Conservation (phyloP, 2,888 invertebrate genomes). For the Andrena minutula region DNA sequence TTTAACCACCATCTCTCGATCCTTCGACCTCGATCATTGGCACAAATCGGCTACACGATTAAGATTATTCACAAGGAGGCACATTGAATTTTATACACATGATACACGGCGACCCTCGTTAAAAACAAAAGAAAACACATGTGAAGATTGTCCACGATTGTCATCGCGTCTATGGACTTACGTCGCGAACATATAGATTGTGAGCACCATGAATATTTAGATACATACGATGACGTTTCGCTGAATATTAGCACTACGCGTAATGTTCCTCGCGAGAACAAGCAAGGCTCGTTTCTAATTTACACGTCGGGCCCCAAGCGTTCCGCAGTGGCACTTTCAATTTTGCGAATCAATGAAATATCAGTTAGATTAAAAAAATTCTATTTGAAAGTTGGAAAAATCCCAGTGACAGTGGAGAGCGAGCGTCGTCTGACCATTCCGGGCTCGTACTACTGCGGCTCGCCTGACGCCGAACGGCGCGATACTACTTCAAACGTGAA, state of each 20-base stretch:
- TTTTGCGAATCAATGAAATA: too few species aligned
- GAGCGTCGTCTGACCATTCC: not conserved
- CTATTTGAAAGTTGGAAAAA: not conserved
- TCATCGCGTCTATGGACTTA: slow-evolving; percentile 9
- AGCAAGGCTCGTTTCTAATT: slow-evolving; percentile 33
- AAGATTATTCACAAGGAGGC: slow-evolving; percentile 66
- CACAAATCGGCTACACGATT: slow-evolving; percentile 32
- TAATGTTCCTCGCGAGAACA: slow-evolving; percentile 15
- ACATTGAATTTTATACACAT: slow-evolving; percentile 55
- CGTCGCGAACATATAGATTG: slow-evolving; percentile 46
- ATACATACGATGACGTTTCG: slow-evolving; percentile 42
- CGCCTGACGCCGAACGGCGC: slow-evolving; percentile 30
- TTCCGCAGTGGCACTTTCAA: slow-evolving; percentile 20
- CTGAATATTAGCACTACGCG: slow-evolving; percentile 11
- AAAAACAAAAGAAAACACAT: slow-evolving; percentile 24
- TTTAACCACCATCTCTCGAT: slow-evolving; percentile 36
- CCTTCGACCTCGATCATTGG: slow-evolving; percentile 22
- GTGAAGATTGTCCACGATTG: slow-evolving; percentile 13
- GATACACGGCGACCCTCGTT: slow-evolving; percentile 44
- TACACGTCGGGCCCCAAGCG: slow-evolving; percentile 38
- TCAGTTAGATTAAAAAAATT: too few species aligned
- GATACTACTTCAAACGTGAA: slow-evolving; percentile 53
- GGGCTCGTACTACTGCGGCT: slow-evolving; percentile 17
- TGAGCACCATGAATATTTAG: slow-evolving; percentile 59
- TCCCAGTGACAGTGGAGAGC: too few species aligned